Percentiles rank a stretch among this genome's conserved stretches.
These are phyloP conservation scores for Polylopha cassiicola DNA, from an alignment of 2,888 invertebrate species.

Conservation along the genomic window DNA sequence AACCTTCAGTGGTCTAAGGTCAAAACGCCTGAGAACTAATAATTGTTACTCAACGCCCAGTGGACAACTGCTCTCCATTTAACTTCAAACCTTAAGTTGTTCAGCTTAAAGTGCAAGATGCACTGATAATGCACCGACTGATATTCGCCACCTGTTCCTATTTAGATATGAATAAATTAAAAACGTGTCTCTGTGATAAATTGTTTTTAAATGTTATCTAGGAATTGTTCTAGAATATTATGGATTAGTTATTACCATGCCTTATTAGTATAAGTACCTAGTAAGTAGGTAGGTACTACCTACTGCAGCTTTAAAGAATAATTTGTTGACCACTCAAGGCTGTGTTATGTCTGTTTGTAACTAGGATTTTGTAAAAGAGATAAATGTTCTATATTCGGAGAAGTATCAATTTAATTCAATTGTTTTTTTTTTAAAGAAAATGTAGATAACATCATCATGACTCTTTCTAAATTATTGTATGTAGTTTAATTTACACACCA, in stretches of 20 bases:
- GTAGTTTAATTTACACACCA: too few relatives aligned
- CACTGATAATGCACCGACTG: neutral
- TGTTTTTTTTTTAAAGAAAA: too few relatives aligned
- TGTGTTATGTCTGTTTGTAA: too few relatives aligned
- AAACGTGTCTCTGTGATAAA: conserved; percentile 4
- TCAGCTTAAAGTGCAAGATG: neutral
- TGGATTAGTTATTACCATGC: neutral
- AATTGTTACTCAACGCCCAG: conserved; percentile 11
- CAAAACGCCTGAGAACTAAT: conserved; percentile 12
- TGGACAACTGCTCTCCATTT: neutral
- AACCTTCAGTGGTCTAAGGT: conserved; percentile 12
- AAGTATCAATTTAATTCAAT: too few relatives aligned
- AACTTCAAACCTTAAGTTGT: conserved; percentile 1
- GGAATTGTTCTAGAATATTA: neutral
- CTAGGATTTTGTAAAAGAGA: too few relatives aligned
- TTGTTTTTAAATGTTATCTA: conserved; percentile 6
- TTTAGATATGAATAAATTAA: conserved; percentile 20
- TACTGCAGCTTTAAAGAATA: too few relatives aligned
- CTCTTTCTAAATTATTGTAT: too few relatives aligned
- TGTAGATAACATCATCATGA: too few relatives aligned
- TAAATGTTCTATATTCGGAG: too few relatives aligned
- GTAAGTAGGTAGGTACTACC: too few relatives aligned
- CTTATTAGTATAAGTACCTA: too few relatives aligned
- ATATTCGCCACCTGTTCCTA: conserved; percentile 16
- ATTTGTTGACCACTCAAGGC: too few relatives aligned